These are phyloP conservation scores for Cyrtonyx montezumae DNA, from an alignment of 2,113 vertebrate genomes.

Conservation along the genomic window DNA sequence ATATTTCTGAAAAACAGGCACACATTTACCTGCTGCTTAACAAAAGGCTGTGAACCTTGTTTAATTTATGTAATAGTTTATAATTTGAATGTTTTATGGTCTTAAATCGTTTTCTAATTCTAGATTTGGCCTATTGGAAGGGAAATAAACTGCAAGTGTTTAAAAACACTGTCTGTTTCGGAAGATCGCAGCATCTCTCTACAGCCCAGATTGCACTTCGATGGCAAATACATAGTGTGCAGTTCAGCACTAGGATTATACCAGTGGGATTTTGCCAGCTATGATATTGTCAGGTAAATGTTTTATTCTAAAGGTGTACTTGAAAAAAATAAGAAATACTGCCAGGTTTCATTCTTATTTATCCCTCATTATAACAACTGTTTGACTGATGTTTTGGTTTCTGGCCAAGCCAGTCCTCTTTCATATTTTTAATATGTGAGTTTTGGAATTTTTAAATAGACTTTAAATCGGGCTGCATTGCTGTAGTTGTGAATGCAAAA, in stretches of 20 bases:
- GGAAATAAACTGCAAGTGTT: constrained; percentile 97
- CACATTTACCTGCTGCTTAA: background rate
- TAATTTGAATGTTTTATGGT: background rate
- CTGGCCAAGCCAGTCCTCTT: background rate
- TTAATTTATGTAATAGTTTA: background rate
- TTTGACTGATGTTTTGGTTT: background rate
- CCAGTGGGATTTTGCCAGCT: constrained; percentile 99
- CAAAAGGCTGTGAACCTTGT: background rate
- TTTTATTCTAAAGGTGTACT: background rate
- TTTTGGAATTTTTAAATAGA: background rate
- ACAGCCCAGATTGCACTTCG: constrained; percentile 96
- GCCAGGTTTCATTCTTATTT: background rate
- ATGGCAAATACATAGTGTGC: constrained; percentile 95
- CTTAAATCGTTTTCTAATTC: constrained; percentile 28
- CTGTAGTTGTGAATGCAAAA: background rate
- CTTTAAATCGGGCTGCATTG: background rate
- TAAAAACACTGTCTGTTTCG: constrained; percentile 94
- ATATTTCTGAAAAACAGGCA: background rate
- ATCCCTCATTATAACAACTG: background rate
- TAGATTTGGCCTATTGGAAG: constrained; percentile 98
- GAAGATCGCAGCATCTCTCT: constrained; percentile 95
- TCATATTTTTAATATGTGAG: background rate
- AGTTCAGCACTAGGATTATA: constrained; percentile 96
- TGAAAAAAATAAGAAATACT: background rate
- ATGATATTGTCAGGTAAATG: constrained; percentile 92